Percentiles rank a stretch among this genome's conserved stretches.
Conservation (phyloP, 1,140 invertebrate genomes). For the Hyles vespertilio region DNA sequence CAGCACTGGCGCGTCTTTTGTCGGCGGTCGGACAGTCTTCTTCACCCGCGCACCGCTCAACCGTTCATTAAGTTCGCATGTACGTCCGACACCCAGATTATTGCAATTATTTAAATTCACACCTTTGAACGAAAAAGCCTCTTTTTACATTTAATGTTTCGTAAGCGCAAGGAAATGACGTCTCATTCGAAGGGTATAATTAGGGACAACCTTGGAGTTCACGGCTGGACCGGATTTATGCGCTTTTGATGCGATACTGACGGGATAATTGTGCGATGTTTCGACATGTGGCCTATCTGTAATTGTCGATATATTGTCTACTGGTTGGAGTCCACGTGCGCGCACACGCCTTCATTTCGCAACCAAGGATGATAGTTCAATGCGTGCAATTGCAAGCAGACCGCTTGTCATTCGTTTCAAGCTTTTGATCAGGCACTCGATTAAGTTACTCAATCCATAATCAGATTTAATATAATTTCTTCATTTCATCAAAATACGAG, state of each 20-base stretch:
- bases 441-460: too few relatives aligned
- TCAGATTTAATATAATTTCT: too few relatives aligned
- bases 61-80: slow-evolving; percentile 70
- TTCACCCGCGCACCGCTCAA: slow-evolving; percentile 41
- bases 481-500: too few relatives aligned
- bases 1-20: slow-evolving; percentile 11
- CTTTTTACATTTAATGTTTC: slow-evolving; percentile 69
- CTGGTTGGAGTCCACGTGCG: background rate
- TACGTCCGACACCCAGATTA: slow-evolving; percentile 58
- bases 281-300: slow-evolving; percentile 33
- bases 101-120: slow-evolving; percentile 76
- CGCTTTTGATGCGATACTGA: slow-evolving; percentile 51
- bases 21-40: slow-evolving; percentile 40
- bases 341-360: too few relatives aligned
- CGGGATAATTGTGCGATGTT: slow-evolving; percentile 61
- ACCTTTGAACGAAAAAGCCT: slow-evolving; percentile 70
- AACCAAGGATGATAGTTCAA: background rate
- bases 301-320: background rate
- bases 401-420: too few relatives aligned
- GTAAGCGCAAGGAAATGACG: slow-evolving; percentile 70
- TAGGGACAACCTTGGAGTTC: slow-evolving; percentile 66
- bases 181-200: slow-evolving; percentile 74
- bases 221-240: slow-evolving; percentile 54
- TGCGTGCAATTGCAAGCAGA: too few relatives aligned
- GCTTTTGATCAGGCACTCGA: too few relatives aligned